Evolutionary conservation across 2,888 invertebrate genomes (phyloP), one percentile per base, ranked within the genome.

Genomic region (Nymphalis c-album): DNA sequence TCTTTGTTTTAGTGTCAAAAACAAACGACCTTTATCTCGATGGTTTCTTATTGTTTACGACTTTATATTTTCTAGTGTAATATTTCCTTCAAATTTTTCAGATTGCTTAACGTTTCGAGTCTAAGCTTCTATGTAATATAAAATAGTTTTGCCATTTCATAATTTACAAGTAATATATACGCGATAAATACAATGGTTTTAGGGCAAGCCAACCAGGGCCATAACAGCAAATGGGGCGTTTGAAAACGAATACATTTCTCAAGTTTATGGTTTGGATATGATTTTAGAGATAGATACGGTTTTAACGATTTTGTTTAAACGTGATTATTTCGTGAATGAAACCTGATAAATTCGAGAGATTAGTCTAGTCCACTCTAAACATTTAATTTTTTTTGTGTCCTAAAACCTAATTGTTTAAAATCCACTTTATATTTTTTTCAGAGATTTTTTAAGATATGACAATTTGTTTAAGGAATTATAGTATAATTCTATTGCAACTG

Each of bases 1-100:
- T 81, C 84, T 85, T 84, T 85, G 85, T 82, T 83, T 80, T 82
- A 79, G 81, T 84, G 87, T 86, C 86, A 86, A 85, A 83, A 77
- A 78, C 81, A 80, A 75, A 69, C 78, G 69, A 60, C 79, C 80
- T 77, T 79, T 79, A 77, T 73, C 71, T 72, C 79, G 79, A 82
- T 83, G 81, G 85, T 84, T 85, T 82, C 84, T 83, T 80, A 77
- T 76, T 75, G 75, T 18, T 68, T 67, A 72, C 60, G 46, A 60
- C 80, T 53, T 74, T 78, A 70, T 13, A 5, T 64, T 69, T 78
- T 58, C 74, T 5, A 35, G 60, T 60, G 8, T 7, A 31, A 40
- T 20, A 10, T n/a, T 20, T 20, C 26, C 18, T 22, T 45, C 16
- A 50, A 0, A 26, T n/a, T 26, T 47, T 20, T 31, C 31, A n/a